Conservation (phyloP, 2,113 vertebrate species). For the Epinephelus moara region DNA sequence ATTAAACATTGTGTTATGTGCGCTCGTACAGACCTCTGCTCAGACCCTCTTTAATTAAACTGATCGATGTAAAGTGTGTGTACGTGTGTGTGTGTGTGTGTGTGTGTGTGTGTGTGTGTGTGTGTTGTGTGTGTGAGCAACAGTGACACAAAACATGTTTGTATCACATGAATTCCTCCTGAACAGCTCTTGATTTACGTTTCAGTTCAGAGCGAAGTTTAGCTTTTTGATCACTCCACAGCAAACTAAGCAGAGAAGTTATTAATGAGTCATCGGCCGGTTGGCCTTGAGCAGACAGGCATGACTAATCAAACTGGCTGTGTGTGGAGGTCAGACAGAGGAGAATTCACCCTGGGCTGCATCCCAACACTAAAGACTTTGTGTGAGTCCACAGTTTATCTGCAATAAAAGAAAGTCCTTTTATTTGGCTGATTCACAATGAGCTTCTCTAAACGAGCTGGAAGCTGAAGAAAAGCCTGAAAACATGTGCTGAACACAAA, state of each 20-base stretch:
- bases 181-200: background rate
- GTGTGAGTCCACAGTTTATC: background rate
- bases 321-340: constrained; percentile 14
- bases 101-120: no score
- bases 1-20: background rate
- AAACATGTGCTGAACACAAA: no score
- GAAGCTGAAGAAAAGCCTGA: background rate
- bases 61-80: background rate
- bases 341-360: background rate
- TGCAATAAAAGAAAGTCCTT: no score
- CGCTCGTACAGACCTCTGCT: background rate
- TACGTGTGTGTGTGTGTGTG: background rate
- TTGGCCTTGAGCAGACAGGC: background rate
- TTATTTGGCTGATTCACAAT: constrained; percentile 12
- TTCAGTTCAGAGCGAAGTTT: background rate
- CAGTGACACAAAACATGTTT: background rate
- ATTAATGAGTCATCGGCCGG: background rate
- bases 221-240: background rate
- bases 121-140: background rate
- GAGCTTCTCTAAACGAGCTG: background rate
- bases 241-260: background rate
- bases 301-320: constrained; percentile 38
- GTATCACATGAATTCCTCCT: background rate
- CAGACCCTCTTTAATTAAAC: background rate
- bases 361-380: background rate